These are phyloP conservation scores for Dermatophagoides farinae DNA, from an alignment of 1,140 invertebrate genomes.

Conservation along the genomic window DNA sequence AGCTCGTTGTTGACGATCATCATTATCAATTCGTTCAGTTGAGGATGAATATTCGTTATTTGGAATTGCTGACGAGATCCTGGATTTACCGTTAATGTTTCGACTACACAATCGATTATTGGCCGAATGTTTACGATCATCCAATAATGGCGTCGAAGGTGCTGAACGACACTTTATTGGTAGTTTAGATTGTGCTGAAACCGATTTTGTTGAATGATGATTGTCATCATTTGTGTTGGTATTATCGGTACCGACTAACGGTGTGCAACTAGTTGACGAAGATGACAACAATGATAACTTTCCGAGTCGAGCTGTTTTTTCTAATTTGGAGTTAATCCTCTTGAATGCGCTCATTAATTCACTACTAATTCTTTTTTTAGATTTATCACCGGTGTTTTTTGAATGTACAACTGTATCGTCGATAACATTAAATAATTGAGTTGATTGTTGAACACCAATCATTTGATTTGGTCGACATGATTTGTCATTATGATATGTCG, in stretches of 20 bases:
- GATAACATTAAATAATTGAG: too few relatives aligned
- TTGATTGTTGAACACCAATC: not conserved
- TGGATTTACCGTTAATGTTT: not conserved
- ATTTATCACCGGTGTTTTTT: not conserved
- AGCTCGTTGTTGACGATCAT: not conserved
- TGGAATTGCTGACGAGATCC: not conserved
- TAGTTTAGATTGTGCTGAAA: too few relatives aligned
- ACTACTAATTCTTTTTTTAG: constrained; percentile 4
- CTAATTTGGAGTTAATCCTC: not conserved
- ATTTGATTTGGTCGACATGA: not conserved
- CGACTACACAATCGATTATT: not conserved
- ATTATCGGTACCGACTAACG: too few relatives aligned
- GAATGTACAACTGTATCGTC: too few relatives aligned
- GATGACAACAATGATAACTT: not conserved
- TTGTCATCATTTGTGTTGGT: not conserved
- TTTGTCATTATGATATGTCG: not conserved
- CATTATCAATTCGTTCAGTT: not conserved
- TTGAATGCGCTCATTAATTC: constrained; percentile 3
- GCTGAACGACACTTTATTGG: not conserved
- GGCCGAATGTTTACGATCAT: not conserved
- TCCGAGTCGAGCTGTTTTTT: not conserved
- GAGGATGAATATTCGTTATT: not conserved
- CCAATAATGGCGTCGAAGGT: constrained; percentile 6
- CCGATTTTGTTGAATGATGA: too few relatives aligned
- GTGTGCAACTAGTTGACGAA: not conserved